phyloP scores from a whole-genome alignment of 2,888 invertebrate species.

The Pterostichus niger region DNA sequence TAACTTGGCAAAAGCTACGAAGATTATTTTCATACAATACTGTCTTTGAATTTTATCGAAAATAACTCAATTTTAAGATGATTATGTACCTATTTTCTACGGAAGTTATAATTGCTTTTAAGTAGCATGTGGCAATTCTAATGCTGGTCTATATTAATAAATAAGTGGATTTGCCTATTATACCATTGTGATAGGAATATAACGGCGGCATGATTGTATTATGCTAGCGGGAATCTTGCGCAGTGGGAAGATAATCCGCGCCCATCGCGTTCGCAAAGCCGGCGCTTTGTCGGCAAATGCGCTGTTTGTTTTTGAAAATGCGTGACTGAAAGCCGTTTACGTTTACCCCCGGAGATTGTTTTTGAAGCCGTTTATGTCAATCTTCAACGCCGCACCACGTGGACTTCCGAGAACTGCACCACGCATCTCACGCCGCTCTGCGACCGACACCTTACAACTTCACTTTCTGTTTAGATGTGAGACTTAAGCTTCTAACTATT shows the following conservation, averaged over 20 bases:
- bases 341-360: constrained; percentile 73
- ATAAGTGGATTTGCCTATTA: background rate
- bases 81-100: background rate
- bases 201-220: background rate
- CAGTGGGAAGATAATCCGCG: constrained; percentile 4
- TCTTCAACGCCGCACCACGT: constrained; percentile 74
- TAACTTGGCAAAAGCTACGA: too few relatives aligned
- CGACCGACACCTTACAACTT: constrained; percentile 21
- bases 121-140: background rate
- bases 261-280: constrained; percentile 6
- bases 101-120: background rate
- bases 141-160: constrained; percentile 10
- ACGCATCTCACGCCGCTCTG: background rate
- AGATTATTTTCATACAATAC: too few relatives aligned
- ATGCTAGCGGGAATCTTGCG: background rate
- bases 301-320: constrained; percentile 74
- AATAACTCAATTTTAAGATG: background rate
- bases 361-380: constrained; percentile 74
- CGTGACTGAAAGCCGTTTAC: constrained; percentile 75
- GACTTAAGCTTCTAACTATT: constrained; percentile 55
- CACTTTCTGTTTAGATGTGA: constrained; percentile 38
- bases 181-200: background rate
- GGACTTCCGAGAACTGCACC: constrained; percentile 74
- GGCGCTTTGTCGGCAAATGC: constrained; percentile 60
- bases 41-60: constrained; percentile 7